These are phyloP conservation scores for Mimas tiliae DNA, from an alignment of 2,888 invertebrate species.

Conservation along the genomic window DNA sequence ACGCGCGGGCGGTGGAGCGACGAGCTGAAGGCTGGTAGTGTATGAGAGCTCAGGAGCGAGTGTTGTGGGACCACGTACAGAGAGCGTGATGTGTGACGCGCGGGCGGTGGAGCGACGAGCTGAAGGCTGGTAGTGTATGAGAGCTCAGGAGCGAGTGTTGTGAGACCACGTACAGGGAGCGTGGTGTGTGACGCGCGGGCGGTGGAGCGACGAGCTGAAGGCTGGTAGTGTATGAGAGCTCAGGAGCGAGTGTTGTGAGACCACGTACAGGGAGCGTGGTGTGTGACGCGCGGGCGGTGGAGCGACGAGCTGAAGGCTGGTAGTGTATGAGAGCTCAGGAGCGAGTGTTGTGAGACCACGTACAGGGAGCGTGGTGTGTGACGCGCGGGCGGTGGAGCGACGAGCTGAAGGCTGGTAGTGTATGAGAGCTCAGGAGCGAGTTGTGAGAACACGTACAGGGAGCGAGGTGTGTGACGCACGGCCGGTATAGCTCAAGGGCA, in stretches of 20 bases:
- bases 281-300: constrained; percentile 16
- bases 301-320: constrained; percentile 12
- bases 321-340: constrained; percentile 19
- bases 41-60: too few species aligned
- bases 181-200: constrained; percentile 19
- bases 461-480: too few species aligned
- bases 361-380: constrained; percentile 8
- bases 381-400: not conserved
- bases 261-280: constrained; percentile 9
- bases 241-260: constrained; percentile 18
- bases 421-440: constrained; percentile 1
- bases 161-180: constrained; percentile 20
- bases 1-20: too few species aligned
- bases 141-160: constrained; percentile 22
- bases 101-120: constrained; percentile 17
- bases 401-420: not conserved
- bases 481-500: too few species aligned
- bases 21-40: constrained; percentile 5
- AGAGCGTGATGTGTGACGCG: constrained; percentile 5
- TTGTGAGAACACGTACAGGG: too few species aligned
- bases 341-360: constrained; percentile 16
- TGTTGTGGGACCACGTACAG: constrained; percentile 8
- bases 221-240: constrained; percentile 16
- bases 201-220: constrained; percentile 22
- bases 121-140: constrained; percentile 18